A percentile compares a stretch with the other conserved stretches of the same genome.
phyloP scores from a whole-genome alignment of 2,113 vertebrate genomes.

The Albula goreensis region DNA sequence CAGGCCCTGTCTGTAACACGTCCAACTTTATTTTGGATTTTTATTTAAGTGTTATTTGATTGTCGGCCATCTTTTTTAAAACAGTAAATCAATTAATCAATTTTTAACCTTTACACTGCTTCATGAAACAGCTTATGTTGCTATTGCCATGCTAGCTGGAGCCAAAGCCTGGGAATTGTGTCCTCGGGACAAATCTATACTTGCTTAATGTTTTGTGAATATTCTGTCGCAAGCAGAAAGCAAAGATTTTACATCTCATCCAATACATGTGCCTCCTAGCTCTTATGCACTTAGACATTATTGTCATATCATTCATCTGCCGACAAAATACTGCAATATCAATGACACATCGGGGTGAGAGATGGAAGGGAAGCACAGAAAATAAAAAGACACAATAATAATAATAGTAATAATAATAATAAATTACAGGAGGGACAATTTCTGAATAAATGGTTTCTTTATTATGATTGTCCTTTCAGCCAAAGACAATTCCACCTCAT shows the following conservation, averaged over 20 bases:
- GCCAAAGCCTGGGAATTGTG: constrained; percentile 38
- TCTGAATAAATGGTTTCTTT: not conserved
- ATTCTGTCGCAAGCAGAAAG: constrained; percentile 55
- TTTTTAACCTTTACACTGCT: constrained; percentile 57
- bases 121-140: constrained; percentile 48
- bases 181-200: constrained; percentile 66
- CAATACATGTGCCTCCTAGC: constrained; percentile 52
- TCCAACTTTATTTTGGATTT: constrained; percentile 9
- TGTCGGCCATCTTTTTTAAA: constrained; percentile 29
- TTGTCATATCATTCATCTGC: constrained; percentile 55
- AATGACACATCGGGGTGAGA: constrained; percentile 13
- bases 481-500: not conserved
- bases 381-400: constrained; percentile 14
- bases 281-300: constrained; percentile 41
- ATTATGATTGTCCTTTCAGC: not conserved
- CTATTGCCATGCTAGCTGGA: constrained; percentile 11
- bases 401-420: constrained; percentile 9
- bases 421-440: constrained; percentile 4
- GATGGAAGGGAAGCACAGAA: not conserved
- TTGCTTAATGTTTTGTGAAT: constrained; percentile 62
- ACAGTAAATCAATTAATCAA: constrained; percentile 47
- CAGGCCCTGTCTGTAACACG: not conserved
- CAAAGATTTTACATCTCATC: constrained; percentile 55
- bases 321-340: constrained; percentile 47
- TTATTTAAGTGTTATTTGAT: constrained; percentile 38